Base-by-base conservation (phyloP, 1,140 invertebrate genomes). In the Atta colombica region DNA sequence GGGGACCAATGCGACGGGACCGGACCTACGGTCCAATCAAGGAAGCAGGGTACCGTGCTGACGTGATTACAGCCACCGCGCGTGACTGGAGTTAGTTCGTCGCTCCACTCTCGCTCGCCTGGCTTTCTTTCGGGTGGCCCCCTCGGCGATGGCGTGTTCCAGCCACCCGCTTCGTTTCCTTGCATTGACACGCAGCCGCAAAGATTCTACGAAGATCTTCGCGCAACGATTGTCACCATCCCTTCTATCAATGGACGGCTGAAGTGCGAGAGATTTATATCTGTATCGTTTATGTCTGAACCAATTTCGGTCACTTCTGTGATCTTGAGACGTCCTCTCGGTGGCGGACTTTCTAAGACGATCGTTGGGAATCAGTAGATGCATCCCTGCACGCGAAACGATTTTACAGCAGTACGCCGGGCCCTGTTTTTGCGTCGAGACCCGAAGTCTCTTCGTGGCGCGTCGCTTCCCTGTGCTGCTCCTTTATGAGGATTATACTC, bases 41-140 rank as follows among this genome's bases (percentile, higher is more conserved):
- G 89, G 86, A 84, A 87, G 90, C 92, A 81, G 85, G 92, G 91
- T 91, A 90, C 88, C 66, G 84, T 86, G 90, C 89, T 94, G 92
- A 94, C 93, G 93, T 94, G 94, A 94, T 94, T 94, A 94, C 92
- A 92, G 89, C 90, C 87, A 90, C 85, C 89, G 93, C 94, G 93
- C 94, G 94, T 94, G 93, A 94, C 93, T 92, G 84, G 92, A 92
- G 93, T 92, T 93, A 88, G 90, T 88, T 92, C 88, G 91, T 90
- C 85, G 84, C 86, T 85, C 68, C 18, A 66, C 60, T 25, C 72
- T 91, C 85, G 82, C 77, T 84, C 84, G 85, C 63, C 65, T 66
- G 12, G 71, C 80, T 89, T 85, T 55, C 77, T 88, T 92, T 82
- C 88, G 84, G 68, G 55, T 78, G 86, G 45, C 77, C 71, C 77